Base-by-base conservation (phyloP, 2,797 vertebrate genomes). In the Syngnathus acus region DNA sequence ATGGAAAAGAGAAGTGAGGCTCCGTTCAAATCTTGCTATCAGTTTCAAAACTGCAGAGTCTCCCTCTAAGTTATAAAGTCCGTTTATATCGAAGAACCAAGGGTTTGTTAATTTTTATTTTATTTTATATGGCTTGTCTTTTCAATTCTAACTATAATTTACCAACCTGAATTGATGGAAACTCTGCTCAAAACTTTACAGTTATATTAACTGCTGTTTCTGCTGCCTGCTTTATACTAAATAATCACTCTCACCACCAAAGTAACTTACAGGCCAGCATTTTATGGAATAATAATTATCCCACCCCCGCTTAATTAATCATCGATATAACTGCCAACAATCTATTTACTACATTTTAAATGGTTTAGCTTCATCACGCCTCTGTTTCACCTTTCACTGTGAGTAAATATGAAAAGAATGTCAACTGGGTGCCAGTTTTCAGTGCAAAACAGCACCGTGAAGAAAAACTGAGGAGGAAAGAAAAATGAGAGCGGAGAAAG, bases 381-480 rank as follows among this genome's bases (percentile, higher is more conserved):
- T 76, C 76, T 76, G 40, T 62, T 58, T 65, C 59, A 65, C 60
- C 71, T 81, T 79, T 76, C 57, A 73, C 65, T 68, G 57, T 19
- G 32, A 62, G 54, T 37, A 77, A 65, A 68, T 68, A 72, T 10
- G 48, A 66, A 26, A 81, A 71, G 77, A 79, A 80, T 83, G 72
- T n/a, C 67, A 53, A 60, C 14, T 11, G 21, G 72, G 67, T 26
- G 74, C 65, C 72, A 79, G 60, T 73, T 71, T 72, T 72, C 63
- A 68, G 58, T 74, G 67, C 74, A 64, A 74, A 21, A 70, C 59
- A 23, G 62, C 26, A 0, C 3, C 21, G 38, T 23, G 2, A 66
- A 9, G 37, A 8, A 48, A n/a, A 72, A 53, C 55, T 68, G 55
- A 69, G 53, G n/a, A 67, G 17, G 50, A 40, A 48, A 65, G 21